Conservation (phyloP, 2,113 vertebrate genomes). For the Larimichthys polyactis region DNA sequence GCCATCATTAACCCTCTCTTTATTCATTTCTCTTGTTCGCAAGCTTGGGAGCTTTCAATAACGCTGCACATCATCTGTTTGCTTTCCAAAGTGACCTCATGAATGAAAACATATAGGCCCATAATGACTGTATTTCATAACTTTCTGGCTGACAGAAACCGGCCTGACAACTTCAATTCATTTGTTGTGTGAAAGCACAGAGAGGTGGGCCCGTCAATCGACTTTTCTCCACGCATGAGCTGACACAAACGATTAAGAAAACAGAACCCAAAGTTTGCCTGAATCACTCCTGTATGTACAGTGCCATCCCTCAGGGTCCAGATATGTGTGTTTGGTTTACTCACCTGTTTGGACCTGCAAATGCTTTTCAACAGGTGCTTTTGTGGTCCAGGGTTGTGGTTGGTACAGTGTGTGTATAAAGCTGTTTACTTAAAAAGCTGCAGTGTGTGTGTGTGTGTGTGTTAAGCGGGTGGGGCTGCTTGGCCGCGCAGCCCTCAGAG, state of each 20-base stretch:
- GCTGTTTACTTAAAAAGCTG: conserved; percentile 52
- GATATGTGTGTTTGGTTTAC: conserved; percentile 53
- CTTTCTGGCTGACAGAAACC: conserved; percentile 28
- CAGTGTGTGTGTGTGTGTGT: conserved; percentile 19
- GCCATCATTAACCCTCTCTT: conserved; percentile 54
- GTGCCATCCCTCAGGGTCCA: conserved; percentile 24
- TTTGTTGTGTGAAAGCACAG: conserved; percentile 45
- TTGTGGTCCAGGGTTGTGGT: conserved; percentile 21
- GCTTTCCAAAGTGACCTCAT: conserved; percentile 66
- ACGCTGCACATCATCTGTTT: conserved; percentile 46
- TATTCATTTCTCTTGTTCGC: conserved; percentile 27
- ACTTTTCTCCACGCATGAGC: conserved; percentile 34
- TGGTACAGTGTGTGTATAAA: conserved; percentile 15
- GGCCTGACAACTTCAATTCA: conserved; percentile 54
- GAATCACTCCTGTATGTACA: conserved; percentile 55
- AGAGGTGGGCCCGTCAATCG: conserved; percentile 52
- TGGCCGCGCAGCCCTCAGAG: conserved; percentile 23
- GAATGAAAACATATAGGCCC: conserved; percentile 59
- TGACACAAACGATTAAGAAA: conserved; percentile 56
- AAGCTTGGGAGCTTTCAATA: conserved; percentile 5
- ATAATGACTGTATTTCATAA: conserved; percentile 61
- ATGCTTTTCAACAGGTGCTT: conserved; percentile 64
- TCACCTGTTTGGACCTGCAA: conserved; percentile 70
- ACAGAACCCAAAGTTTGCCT: conserved; percentile 36
- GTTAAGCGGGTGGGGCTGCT: conserved; percentile 19